Evolutionary conservation across 1,140 invertebrate genomes (phyloP).

Genomic region (Drosophila setifemur): DNA sequence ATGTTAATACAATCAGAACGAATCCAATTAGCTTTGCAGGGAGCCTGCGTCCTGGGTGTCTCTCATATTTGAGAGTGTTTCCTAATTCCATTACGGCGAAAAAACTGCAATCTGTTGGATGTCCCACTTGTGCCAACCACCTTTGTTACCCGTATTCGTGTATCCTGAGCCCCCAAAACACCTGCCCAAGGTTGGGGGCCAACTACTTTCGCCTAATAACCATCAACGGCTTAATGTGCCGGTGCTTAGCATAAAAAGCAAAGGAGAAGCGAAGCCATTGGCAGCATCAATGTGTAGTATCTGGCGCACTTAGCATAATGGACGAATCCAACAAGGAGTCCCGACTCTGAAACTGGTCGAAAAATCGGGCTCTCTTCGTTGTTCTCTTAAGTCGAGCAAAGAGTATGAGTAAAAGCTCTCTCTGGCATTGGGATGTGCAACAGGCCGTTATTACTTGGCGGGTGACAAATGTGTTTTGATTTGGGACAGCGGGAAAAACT

Average conservation of each 20-base stretch:
- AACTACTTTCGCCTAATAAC: conserved; percentile 67
- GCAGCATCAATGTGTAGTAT: conserved; percentile 55
- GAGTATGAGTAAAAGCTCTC: conserved; percentile 55
- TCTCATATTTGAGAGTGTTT: conserved; percentile 25
- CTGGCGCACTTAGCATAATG: conserved; percentile 69
- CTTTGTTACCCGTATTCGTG: conserved; percentile 1
- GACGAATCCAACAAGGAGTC: conserved; percentile 22
- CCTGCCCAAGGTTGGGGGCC: conserved; percentile 26
- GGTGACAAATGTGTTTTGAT: conserved; percentile 71
- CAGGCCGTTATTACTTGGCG: conserved; percentile 49
- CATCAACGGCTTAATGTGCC: conserved; percentile 59
- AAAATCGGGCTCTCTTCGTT: conserved; percentile 34
- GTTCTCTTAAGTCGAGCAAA: conserved; percentile 11
- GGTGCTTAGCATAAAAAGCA: conserved; percentile 61
- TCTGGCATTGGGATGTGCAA: conserved; percentile 42
- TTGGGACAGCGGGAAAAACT: conserved; percentile 23
- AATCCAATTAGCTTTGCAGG: conserved; percentile 64
- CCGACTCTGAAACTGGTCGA: conserved; percentile 65
- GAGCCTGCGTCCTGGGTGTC: conserved; percentile 21
- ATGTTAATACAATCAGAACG: conserved; percentile 55
- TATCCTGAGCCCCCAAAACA: conserved; percentile 14
- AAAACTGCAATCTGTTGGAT: conserved; percentile 65
- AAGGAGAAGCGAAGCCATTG: conserved; percentile 16
- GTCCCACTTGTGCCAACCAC: neutral
- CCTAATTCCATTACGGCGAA: conserved; percentile 64